These are phyloP conservation scores for Sminthurides bifidus DNA, from an alignment of 1,140 invertebrate species.

Conservation along the genomic window DNA sequence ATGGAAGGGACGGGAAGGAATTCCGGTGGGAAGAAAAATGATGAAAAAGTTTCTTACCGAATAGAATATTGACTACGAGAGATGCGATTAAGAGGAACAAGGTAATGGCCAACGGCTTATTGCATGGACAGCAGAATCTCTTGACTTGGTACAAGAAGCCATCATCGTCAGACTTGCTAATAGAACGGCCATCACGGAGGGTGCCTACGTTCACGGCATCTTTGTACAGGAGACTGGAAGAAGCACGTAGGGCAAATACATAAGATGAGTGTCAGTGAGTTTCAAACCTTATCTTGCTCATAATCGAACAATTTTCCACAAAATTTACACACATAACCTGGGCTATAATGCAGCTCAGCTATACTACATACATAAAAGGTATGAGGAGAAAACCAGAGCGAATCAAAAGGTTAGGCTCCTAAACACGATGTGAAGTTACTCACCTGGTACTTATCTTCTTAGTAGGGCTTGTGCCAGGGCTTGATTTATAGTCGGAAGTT, in stretches of 20 bases:
- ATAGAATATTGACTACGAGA: conserved; percentile 29
- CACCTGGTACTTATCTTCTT: conserved; percentile 27
- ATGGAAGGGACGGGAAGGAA: neutral
- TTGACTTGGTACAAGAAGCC: conserved; percentile 30
- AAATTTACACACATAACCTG: neutral
- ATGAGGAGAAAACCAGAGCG: no score
- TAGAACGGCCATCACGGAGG: conserved; percentile 16
- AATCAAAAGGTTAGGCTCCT: no score
- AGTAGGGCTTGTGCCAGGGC: conserved; percentile 55
- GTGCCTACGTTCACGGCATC: conserved; percentile 21
- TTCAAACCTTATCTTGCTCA: conserved; percentile 1
- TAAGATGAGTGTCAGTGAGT: neutral
- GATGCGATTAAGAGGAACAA: conserved; percentile 19
- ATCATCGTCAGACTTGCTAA: conserved; percentile 27
- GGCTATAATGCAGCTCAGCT: no score
- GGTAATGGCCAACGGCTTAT: conserved; percentile 16
- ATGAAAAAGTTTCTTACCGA: conserved; percentile 17
- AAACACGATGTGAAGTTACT: neutral
- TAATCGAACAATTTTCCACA: no score
- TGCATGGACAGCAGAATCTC: conserved; percentile 28
- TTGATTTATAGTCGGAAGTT: conserved; percentile 75
- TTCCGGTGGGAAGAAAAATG: neutral
- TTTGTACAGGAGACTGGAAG: conserved; percentile 23
- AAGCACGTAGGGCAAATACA: neutral
- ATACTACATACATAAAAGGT: no score